Evolutionary conservation across 2,888 invertebrate genomes (phyloP).

Genomic region (Leptinotarsa tumamoca): DNA sequence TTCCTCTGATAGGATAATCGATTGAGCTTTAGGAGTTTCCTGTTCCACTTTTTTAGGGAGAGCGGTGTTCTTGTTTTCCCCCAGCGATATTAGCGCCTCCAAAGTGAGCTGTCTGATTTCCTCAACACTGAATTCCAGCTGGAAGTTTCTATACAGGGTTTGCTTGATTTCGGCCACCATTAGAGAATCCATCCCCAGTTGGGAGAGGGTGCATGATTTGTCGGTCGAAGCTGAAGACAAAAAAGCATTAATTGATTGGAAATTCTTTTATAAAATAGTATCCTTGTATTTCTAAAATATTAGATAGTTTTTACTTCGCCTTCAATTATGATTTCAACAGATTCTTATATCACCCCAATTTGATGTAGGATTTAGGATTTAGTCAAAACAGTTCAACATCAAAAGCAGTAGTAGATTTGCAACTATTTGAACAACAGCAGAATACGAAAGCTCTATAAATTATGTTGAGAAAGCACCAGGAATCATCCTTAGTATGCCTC

Average conservation of each 20-base stretch:
- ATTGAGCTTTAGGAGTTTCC: neutral
- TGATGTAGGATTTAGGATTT: too few species aligned
- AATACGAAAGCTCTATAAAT: too few species aligned
- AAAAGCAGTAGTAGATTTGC: too few species aligned
- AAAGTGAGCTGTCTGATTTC: constrained; percentile 46
- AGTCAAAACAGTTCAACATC: too few species aligned
- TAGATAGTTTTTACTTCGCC: too few species aligned
- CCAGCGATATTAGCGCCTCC: neutral
- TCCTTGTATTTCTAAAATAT: too few species aligned
- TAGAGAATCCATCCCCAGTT: constrained; percentile 51
- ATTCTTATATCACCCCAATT: too few species aligned
- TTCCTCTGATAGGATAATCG: constrained; percentile 32
- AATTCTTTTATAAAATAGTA: neutral
- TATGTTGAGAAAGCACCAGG: too few species aligned
- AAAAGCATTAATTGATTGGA: neutral
- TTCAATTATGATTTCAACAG: too few species aligned
- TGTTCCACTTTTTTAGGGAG: neutral
- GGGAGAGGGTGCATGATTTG: constrained; percentile 34
- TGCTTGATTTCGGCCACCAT: constrained; percentile 50
- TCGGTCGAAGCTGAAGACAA: constrained; percentile 37
- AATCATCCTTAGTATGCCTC: too few species aligned
- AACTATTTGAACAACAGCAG: too few species aligned
- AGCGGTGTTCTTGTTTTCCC: neutral
- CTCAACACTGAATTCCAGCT: constrained; percentile 38
- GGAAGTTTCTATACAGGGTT: constrained; percentile 44